Evolutionary conservation across 2,113 vertebrate genomes (phyloP).

Genomic region (Lampris megalopsis): DNA sequence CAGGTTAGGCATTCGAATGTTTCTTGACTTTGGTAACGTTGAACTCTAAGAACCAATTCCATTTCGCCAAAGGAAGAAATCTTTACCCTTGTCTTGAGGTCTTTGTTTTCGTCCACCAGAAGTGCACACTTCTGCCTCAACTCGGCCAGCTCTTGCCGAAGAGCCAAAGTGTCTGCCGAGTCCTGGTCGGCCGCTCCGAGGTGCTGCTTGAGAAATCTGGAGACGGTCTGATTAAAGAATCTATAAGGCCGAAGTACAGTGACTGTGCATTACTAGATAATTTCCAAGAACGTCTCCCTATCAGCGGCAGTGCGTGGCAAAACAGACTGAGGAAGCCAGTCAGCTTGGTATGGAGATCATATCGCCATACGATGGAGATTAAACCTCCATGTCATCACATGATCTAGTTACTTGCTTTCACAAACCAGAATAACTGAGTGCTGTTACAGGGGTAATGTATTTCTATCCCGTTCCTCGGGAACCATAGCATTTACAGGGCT

Average conservation of each 20-base stretch:
- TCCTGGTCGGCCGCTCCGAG: conserved; percentile 84
- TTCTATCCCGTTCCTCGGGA: too few relatives aligned
- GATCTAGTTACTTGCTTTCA: too few relatives aligned
- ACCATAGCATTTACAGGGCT: too few relatives aligned
- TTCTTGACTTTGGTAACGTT: not conserved
- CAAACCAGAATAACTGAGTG: too few relatives aligned
- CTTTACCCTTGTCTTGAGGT: conserved; percentile 89
- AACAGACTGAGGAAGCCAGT: too few relatives aligned
- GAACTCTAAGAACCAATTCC: not conserved
- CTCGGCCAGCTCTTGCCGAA: conserved; percentile 90
- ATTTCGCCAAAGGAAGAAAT: not conserved
- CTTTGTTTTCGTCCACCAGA: conserved; percentile 91
- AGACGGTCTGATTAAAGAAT: conserved; percentile 78
- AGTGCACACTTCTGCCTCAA: conserved; percentile 90
- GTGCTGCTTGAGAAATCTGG: conserved; percentile 93
- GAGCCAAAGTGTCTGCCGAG: conserved; percentile 84
- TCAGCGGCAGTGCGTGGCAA: too few relatives aligned
- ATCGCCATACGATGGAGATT: too few relatives aligned
- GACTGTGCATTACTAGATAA: not conserved
- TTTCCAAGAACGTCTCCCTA: not conserved
- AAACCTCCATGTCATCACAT: too few relatives aligned
- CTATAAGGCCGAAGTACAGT: not conserved
- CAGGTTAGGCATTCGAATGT: not conserved
- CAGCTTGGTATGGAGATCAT: too few relatives aligned
- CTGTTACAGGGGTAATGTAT: too few relatives aligned